Conservation (phyloP, 2,797 vertebrate genomes). For the Galagoides demidoff region DNA sequence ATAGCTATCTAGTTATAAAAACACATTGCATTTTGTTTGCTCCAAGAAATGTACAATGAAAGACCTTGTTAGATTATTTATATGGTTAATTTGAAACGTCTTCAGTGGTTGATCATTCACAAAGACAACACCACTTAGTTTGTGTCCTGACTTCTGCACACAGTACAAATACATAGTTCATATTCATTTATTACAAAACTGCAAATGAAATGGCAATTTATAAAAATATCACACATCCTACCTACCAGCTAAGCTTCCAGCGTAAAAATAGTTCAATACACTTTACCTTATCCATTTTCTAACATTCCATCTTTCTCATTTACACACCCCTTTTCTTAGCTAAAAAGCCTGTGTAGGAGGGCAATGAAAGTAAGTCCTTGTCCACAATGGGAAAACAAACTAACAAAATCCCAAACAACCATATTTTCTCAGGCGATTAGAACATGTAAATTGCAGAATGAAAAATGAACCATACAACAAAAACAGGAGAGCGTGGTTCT, state of each 20-base stretch:
- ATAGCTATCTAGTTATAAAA: conserved; percentile 82
- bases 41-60: conserved; percentile 81
- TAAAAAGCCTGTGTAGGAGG: conserved; percentile 33
- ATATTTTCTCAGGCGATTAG: not conserved
- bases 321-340: not conserved
- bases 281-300: not conserved
- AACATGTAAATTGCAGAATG: not conserved
- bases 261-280: not conserved
- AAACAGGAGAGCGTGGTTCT: not conserved
- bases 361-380: conserved; percentile 21
- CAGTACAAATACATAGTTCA: conserved; percentile 48
- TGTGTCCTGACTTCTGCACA: conserved; percentile 59
- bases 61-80: conserved; percentile 78
- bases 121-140: conserved; percentile 56
- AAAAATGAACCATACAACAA: not conserved
- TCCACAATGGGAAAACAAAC: conserved; percentile 6
- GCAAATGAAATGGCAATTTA: not conserved
- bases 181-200: conserved; percentile 41
- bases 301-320: not conserved
- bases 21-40: conserved; percentile 81
- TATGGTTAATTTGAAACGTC: conserved; percentile 77
- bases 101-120: conserved; percentile 68
- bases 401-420: not conserved
- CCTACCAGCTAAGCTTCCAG: not conserved
- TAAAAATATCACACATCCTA: conserved; percentile 53